These are phyloP conservation scores for Rhinichthys osculus DNA, from an alignment of 2,797 vertebrate genomes.

Conservation along the genomic window DNA sequence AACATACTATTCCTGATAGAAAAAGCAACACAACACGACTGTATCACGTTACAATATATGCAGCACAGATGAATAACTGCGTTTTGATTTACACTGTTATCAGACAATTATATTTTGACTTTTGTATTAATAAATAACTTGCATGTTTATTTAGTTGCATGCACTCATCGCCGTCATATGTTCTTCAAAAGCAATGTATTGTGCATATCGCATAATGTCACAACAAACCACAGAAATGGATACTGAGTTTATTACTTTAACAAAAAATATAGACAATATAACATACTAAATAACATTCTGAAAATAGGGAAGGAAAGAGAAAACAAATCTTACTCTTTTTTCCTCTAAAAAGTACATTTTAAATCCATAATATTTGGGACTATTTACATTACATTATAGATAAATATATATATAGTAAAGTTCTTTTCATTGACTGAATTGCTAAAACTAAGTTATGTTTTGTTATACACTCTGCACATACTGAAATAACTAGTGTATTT, in stretches of 20 bases:
- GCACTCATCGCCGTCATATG: not conserved
- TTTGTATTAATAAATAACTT: not conserved
- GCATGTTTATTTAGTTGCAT: not conserved
- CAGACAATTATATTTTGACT: not conserved
- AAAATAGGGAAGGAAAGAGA: no score
- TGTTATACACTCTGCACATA: not conserved
- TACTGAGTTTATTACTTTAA: no score
- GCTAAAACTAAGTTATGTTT: not conserved
- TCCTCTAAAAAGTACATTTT: not conserved
- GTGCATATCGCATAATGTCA: not conserved
- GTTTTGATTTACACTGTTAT: constrained; percentile 21
- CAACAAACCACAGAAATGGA: not conserved
- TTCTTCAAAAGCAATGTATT: not conserved
- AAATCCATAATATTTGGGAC: not conserved
- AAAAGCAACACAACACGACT: constrained; percentile 29
- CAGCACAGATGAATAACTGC: not conserved
- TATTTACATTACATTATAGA: no score
- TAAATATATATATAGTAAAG: not conserved
- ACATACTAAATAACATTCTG: not conserved
- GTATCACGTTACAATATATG: constrained; percentile 46
- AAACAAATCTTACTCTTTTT: no score
- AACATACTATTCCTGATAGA: constrained; percentile 41
- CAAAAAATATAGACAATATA: not conserved
- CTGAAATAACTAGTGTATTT: not conserved
- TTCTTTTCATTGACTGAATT: not conserved